These are phyloP conservation scores for Acipenser oxyrinchus DNA, from an alignment of 2,797 vertebrate species.

Conservation along the genomic window DNA sequence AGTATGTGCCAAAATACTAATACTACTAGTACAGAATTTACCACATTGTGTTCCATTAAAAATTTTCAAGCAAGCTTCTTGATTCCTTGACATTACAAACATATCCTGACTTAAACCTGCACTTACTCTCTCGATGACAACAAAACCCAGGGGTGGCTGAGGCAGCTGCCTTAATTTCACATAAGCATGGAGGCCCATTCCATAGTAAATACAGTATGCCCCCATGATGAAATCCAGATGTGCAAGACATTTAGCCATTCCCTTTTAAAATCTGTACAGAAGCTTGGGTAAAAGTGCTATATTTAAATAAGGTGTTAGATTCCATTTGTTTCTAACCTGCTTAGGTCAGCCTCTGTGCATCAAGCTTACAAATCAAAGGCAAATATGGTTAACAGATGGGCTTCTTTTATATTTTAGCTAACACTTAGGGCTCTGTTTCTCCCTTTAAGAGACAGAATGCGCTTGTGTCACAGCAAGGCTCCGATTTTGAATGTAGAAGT, in stretches of 20 bases:
- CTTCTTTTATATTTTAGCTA: background rate
- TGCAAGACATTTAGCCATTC: constrained; percentile 47
- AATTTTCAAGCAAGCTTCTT: no score
- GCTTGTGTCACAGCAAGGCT: no score
- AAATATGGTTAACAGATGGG: constrained; percentile 1
- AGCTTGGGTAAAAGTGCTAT: constrained; percentile 46
- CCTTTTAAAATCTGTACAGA: constrained; percentile 49
- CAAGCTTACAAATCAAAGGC: background rate
- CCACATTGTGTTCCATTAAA: no score
- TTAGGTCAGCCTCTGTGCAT: constrained; percentile 2
- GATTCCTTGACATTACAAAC: constrained; percentile 3
- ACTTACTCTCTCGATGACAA: constrained; percentile 50
- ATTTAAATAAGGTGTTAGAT: constrained; percentile 36
- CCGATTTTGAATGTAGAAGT: no score
- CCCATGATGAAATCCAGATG: constrained; percentile 56
- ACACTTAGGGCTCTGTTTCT: background rate
- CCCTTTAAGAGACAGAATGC: no score
- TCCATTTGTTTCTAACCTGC: constrained; percentile 30
- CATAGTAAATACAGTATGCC: constrained; percentile 45
- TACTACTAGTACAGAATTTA: no score
- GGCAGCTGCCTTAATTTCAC: constrained; percentile 57
- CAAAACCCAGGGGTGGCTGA: constrained; percentile 38
- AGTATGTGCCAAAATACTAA: no score
- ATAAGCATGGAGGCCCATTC: constrained; percentile 39
- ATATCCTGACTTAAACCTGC: constrained; percentile 51